These are phyloP conservation scores for Parasteatoda lunata DNA, from an alignment of 2,888 invertebrate genomes.

Conservation along the genomic window DNA sequence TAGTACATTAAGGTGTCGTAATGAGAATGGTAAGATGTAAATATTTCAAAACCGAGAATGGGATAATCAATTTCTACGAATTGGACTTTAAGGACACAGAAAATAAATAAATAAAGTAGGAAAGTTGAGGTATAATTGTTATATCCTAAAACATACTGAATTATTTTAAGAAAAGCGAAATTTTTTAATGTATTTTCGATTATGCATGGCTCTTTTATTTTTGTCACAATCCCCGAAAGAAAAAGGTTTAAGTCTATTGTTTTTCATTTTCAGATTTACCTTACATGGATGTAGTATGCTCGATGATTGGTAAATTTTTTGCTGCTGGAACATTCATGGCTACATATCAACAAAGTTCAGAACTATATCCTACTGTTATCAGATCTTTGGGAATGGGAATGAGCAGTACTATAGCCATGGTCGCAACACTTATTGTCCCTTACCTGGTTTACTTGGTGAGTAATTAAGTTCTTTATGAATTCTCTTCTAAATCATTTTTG, in stretches of 20 bases:
- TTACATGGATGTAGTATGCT: constrained; percentile 33
- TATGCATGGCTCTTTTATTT: background rate
- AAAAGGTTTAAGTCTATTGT: background rate
- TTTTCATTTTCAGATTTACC: constrained; percentile 43
- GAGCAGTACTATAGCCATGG: constrained; percentile 75
- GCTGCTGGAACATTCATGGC: constrained; percentile 79
- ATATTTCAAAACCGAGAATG: no score
- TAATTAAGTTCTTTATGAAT: background rate
- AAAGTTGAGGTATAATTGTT: background rate
- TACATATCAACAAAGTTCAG: constrained; percentile 80
- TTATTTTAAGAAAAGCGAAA: background rate
- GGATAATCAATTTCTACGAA: no score
- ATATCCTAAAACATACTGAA: background rate
- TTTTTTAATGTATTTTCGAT: background rate
- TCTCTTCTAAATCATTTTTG: background rate
- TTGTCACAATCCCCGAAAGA: background rate
- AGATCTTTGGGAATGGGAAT: constrained; percentile 81
- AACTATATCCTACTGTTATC: constrained; percentile 81
- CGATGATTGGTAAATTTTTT: constrained; percentile 70
- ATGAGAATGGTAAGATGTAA: no score
- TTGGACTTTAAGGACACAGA: no score
- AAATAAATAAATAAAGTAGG: no score
- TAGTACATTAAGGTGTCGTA: no score
- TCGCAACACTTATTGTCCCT: constrained; percentile 62
- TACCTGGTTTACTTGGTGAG: constrained; percentile 69